Base-by-base conservation (phyloP, 2,113 vertebrate species). In the Microcebus lehilahytsara region DNA sequence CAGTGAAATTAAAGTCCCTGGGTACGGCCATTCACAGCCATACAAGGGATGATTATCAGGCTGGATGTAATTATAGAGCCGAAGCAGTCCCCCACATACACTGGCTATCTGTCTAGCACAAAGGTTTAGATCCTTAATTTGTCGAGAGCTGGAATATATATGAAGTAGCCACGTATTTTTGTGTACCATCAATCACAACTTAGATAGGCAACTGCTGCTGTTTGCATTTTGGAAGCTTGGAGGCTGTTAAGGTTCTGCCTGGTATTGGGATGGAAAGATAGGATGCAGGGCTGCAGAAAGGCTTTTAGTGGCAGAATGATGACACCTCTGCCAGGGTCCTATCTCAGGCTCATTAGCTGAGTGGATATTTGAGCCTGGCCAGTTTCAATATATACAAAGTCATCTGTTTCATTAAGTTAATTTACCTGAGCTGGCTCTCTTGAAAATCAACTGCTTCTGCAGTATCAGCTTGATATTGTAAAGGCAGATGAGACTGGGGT, bases 281-380 rank as follows among this genome's bases (percentile, higher is more conserved):
- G 97, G 97, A 98, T 62, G 93, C 92, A 92, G 96, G 97, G 89
- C 95, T 96, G 96, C 78, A 46, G 97, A 98, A 98, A 98, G 95
- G 95, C 96, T 97, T 95, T 96, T 93, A 95, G 87, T 96, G 97
- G 92, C 96, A 90, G 92, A 97, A 97, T 95, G 97, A 87, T 97
- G 98, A 98, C 97, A 98, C 95, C 92, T 95, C 97, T 97, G 95
- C 99, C 98, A 95, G 87, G 96, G 84, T 74, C 97, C 60, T 98
- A 96, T 97, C 96, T 42, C 98, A 98, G 95, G 97, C 98, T 98
- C 99, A 99, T 99, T 99, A 99, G 98, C 98, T 99, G 98, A 99
- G 98, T 99, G 98, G 99, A 99, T 99, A 99, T 98, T 98, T 99
- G 99, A 99, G 99, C 99, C 98, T 96, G 97, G 98, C 97, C 98